These are phyloP conservation scores for Lutjanus argentimaculatus DNA, from an alignment of 2,797 vertebrate species.

Conservation along the genomic window DNA sequence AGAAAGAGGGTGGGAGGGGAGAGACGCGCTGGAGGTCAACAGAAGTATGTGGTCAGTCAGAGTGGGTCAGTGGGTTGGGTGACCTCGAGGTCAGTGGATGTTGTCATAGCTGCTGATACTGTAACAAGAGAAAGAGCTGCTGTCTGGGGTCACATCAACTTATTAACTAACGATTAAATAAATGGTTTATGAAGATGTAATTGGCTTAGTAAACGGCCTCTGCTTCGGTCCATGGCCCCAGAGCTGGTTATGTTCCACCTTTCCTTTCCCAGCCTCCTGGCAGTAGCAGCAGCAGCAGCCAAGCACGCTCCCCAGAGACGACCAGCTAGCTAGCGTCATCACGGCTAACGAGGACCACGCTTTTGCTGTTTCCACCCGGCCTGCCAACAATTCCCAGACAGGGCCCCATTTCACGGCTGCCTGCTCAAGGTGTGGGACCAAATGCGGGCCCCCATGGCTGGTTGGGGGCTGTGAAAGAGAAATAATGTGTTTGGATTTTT, in stretches of 20 bases:
- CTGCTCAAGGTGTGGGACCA: conserved; percentile 75
- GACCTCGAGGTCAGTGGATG: conserved; percentile 39
- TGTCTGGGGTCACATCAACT: conserved; percentile 38
- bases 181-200: conserved; percentile 41
- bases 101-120: conserved; percentile 60
- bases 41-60: conserved; percentile 72
- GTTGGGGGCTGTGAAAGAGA: conserved; percentile 53
- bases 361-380: conserved; percentile 77
- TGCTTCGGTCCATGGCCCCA: conserved; percentile 42
- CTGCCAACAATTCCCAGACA: conserved; percentile 74
- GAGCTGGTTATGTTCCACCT: conserved; percentile 62
- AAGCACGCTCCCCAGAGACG: conserved; percentile 57
- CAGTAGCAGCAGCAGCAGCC: conserved; percentile 71
- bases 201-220: conserved; percentile 30
- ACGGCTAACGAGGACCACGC: conserved; percentile 78
- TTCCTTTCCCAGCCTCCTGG: conserved; percentile 38
- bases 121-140: conserved; percentile 51
- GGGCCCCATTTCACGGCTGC: conserved; percentile 79
- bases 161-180: conserved; percentile 43
- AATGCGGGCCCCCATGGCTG: conserved; percentile 58
- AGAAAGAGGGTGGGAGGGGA: conserved; percentile 66
- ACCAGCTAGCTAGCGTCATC: conserved; percentile 66
- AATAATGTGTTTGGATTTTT: conserved; percentile 68
- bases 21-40: conserved; percentile 67
- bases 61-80: conserved; percentile 64